Evolutionary conservation across 2,113 vertebrate genomes (phyloP), one percentile per base, ranked within the genome.

Genomic region (Notothenia rossii): DNA sequence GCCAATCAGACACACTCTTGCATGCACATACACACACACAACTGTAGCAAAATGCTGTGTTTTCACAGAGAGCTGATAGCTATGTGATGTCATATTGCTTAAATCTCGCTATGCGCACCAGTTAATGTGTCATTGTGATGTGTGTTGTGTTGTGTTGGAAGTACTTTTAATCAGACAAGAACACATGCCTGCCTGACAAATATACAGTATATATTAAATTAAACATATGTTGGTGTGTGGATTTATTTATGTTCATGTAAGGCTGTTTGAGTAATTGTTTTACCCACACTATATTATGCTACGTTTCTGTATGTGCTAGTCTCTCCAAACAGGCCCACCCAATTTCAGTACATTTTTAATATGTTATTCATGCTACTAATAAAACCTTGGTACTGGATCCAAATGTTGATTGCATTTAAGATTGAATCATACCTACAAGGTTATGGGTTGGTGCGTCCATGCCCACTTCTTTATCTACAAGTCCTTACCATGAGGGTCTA

Each of bases 41-140:
- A 6, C 56, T 65, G 17, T 51, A 70, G 56, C 63, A 75, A 59
- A 50, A 43, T 55, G 20, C 53, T 72, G 72, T 22, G 40, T 69
- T 81, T 83, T 77, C 72, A 62, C 64, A 46, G 17, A 62, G 40
- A 65, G 50, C 46, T 77, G 73, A 59, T 73, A 59, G 48, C 25
- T 46, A 73, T 46, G 58, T 86, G 76, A 75, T 76, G 72, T 90
- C 75, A 88, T 82, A 75, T 55, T 29, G 60, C 48, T 79, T 74
- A 60, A 76, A 81, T 70, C 22, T 51, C 55, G 67, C 62, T 75
- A 78, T 69, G n/a, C 29, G 29, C 66, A 62, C 63, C 22, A 54
- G 49, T 60, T 55, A n/a, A 43, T 78, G 56, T 51, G 70, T 36
- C 64, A 59, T 22, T 53, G 10, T 59, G 46, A 10, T 7, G 25